These are phyloP conservation scores for Notechis scutatus DNA, from an alignment of 2,113 vertebrate species.

Conservation along the genomic window DNA sequence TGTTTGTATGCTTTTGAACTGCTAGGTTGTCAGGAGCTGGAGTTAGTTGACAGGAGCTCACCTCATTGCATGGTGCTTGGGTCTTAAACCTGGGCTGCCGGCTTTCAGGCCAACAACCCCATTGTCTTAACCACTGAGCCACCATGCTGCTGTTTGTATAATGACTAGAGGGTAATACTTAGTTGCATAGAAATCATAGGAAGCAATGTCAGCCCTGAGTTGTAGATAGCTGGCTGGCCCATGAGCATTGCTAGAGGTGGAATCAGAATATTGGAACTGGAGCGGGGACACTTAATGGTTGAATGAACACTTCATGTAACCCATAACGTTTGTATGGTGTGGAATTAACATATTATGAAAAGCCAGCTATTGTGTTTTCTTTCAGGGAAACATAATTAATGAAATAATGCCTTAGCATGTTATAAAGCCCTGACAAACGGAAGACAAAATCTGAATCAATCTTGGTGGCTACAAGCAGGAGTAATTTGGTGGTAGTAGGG, in stretches of 20 bases:
- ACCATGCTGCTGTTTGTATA: neutral
- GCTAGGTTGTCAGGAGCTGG: neutral
- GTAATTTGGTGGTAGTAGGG: too few relatives aligned
- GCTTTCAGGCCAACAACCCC: neutral
- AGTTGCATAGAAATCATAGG: neutral
- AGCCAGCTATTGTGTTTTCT: neutral
- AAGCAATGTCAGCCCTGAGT: neutral
- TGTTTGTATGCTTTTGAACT: neutral
- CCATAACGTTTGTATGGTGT: neutral
- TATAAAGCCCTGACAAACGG: neutral
- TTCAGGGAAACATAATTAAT: neutral
- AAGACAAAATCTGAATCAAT: neutral
- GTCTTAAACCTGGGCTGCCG: neutral
- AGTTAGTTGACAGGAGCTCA: neutral
- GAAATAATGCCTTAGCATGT: neutral
- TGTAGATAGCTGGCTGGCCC: neutral
- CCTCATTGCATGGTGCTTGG: neutral
- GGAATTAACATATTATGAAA: neutral
- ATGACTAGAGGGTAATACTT: neutral
- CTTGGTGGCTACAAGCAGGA: neutral
- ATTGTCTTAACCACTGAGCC: neutral
- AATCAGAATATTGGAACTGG: neutral
- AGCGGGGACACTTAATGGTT: neutral
- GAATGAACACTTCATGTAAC: neutral
- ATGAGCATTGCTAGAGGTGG: neutral